phyloP scores from a whole-genome alignment of 2,797 vertebrate genomes.

The Alectoris magna region DNA sequence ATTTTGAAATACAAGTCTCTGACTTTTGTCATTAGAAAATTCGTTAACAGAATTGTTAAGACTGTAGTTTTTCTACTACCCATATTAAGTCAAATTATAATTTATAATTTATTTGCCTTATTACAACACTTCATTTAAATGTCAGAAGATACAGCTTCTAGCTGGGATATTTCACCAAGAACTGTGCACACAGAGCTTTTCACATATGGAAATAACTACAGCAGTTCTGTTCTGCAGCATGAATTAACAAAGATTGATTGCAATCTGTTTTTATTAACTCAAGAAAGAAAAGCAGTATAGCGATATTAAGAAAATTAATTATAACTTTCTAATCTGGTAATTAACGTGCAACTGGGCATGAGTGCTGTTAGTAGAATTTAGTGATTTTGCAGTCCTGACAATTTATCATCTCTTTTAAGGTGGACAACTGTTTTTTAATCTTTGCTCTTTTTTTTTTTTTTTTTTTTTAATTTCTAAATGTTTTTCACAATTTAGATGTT shows the following conservation, averaged over 20 bases:
- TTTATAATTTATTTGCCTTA: constrained; percentile 61
- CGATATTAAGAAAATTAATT: constrained; percentile 76
- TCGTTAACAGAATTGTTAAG: constrained; percentile 10
- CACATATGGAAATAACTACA: not conserved
- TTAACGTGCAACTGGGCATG: constrained; percentile 74
- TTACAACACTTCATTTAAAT: constrained; percentile 44
- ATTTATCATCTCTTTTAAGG: constrained; percentile 64
- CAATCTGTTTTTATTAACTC: constrained; percentile 72
- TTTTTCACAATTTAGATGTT: constrained; percentile 3
- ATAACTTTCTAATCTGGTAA: constrained; percentile 76
- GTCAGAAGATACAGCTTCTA: constrained; percentile 30
- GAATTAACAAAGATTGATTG: constrained; percentile 72
- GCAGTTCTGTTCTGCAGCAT: constrained; percentile 57
- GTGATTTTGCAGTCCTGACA: constrained; percentile 68
- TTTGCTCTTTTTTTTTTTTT: constrained; percentile 5
- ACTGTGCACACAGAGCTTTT: not conserved
- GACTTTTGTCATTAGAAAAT: not conserved
- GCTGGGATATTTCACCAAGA: constrained; percentile 6
- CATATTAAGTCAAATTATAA: constrained; percentile 23
- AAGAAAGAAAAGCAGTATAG: constrained; percentile 63
- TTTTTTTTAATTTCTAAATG: constrained; percentile 27
- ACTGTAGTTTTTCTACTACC: not conserved
- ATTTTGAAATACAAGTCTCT: not conserved
- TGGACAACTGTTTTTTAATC: constrained; percentile 27
- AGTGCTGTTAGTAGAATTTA: constrained; percentile 54